A percentile compares a stretch with the other conserved stretches of the same genome.
These are phyloP conservation scores for Chiloscyllium plagiosum DNA, from an alignment of 2,113 vertebrate species.

Conservation along the genomic window DNA sequence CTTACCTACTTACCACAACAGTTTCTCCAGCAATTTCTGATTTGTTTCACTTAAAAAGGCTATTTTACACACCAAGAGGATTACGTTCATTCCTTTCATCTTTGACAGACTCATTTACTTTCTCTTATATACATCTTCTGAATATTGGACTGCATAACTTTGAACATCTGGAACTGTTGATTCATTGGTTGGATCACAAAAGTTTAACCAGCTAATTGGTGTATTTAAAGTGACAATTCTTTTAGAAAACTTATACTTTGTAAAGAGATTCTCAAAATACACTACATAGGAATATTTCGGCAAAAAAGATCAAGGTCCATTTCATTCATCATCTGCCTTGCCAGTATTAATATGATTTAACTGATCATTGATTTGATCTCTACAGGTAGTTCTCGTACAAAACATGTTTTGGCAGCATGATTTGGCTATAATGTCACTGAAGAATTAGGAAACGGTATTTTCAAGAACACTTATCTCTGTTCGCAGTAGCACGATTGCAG, in stretches of 20 bases:
- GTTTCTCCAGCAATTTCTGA: too few species aligned
- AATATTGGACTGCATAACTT: not conserved
- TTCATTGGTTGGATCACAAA: not conserved
- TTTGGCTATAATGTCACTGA: too few species aligned
- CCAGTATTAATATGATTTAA: not conserved
- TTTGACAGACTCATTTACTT: not conserved
- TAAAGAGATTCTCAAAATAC: not conserved
- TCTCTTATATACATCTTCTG: not conserved
- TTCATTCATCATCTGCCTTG: not conserved
- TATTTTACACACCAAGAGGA: not conserved
- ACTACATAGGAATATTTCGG: not conserved
- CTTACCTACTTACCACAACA: too few species aligned
- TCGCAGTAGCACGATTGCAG: too few species aligned
- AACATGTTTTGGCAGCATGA: too few species aligned
- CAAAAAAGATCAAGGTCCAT: not conserved
- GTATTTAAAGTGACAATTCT: not conserved
- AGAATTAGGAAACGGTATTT: too few species aligned
- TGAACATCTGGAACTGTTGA: not conserved
- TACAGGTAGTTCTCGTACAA: too few species aligned
- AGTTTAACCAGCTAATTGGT: not conserved
- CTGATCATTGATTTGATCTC: not conserved
- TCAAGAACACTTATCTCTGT: too few species aligned
- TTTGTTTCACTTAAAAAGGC: not conserved
- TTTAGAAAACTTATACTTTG: not conserved
- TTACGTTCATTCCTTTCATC: not conserved